Percentiles rank a stretch among this genome's conserved stretches.
Conservation (phyloP, 2,113 vertebrate species). For the Poeciliopsis turrubarensis region DNA sequence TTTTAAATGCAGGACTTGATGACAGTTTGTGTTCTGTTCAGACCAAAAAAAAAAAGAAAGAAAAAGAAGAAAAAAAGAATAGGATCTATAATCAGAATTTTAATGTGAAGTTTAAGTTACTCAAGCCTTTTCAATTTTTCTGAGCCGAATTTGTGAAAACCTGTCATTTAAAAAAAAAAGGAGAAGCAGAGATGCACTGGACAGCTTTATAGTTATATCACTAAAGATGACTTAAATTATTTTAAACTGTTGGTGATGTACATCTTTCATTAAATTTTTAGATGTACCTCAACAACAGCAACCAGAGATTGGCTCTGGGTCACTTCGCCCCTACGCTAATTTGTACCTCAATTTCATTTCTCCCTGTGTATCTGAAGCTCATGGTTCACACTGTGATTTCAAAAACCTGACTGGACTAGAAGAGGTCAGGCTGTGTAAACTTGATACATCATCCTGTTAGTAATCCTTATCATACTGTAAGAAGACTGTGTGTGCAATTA, state of each 20-base stretch:
- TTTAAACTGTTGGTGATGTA: conserved; percentile 20
- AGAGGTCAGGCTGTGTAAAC: neutral
- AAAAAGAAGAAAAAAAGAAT: conserved; percentile 68
- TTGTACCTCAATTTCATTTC: neutral
- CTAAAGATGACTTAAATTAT: conserved; percentile 51
- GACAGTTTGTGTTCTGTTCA: conserved; percentile 82
- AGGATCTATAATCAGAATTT: conserved; percentile 77
- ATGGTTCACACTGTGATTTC: neutral
- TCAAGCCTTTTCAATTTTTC: conserved; percentile 54
- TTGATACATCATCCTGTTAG: neutral
- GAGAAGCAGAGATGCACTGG: conserved; percentile 76
- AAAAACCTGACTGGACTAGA: neutral
- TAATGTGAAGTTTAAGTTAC: conserved; percentile 80
- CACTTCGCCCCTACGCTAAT: neutral
- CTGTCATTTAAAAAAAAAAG: conserved; percentile 75
- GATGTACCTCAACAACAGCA: conserved; percentile 62
- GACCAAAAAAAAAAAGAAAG: conserved; percentile 86
- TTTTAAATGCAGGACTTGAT: conserved; percentile 71
- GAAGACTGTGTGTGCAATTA: neutral
- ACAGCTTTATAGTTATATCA: conserved; percentile 56
- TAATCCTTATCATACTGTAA: neutral
- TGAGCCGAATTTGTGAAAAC: conserved; percentile 77
- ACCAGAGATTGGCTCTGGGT: neutral
- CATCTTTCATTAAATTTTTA: conserved; percentile 4
- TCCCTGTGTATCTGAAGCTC: neutral